phyloP scores from a whole-genome alignment of 2,888 invertebrate genomes.

The Cecidostiba fungosa region DNA sequence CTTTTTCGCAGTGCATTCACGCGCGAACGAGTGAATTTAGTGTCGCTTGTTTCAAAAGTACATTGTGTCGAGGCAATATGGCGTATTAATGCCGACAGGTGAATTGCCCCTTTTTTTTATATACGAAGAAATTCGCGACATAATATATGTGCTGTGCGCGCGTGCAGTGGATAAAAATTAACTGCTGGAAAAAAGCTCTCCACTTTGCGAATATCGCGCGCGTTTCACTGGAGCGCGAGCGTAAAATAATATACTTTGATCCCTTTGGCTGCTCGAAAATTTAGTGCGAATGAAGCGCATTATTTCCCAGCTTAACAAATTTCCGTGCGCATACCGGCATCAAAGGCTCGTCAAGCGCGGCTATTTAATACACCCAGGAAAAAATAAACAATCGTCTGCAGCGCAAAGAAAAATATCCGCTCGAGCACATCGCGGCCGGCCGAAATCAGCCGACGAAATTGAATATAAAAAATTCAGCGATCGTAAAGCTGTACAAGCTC shows the following conservation, averaged over 20 bases:
- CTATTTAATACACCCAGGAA: background rate
- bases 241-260: conserved; percentile 7
- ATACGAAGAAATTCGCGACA: too few species aligned
- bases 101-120: background rate
- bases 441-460: conserved; percentile 46
- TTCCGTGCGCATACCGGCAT: background rate
- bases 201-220: background rate
- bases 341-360: background rate
- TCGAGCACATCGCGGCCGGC: background rate
- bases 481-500: conserved; percentile 52
- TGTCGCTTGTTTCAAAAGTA: background rate
- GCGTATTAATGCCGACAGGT: conserved; percentile 12
- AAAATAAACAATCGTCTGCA: background rate
- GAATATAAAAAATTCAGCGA: conserved; percentile 52
- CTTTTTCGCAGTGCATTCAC: background rate
- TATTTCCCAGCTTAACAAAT: background rate
- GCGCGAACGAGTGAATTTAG: conserved; percentile 1
- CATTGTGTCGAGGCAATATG: background rate
- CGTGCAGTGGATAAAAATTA: conserved; percentile 3
- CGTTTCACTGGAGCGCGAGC: background rate
- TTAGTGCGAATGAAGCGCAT: background rate
- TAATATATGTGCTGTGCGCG: background rate
- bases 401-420: background rate
- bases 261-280: background rate
- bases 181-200: background rate